Base-by-base conservation (phyloP, 2,888 invertebrate genomes). In the Eustalomyia histrio region DNA sequence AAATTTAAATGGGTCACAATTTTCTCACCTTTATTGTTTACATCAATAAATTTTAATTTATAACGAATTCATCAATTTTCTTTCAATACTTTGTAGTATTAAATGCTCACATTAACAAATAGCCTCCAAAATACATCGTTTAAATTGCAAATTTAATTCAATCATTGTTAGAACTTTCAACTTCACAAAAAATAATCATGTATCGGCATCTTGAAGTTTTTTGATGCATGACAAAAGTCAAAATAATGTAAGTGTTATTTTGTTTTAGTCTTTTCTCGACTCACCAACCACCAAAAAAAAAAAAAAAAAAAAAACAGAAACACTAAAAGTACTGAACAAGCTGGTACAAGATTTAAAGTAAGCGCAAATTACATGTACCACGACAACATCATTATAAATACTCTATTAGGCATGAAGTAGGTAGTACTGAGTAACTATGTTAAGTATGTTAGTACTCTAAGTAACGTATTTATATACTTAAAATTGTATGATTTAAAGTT, bases 101-200 rank as follows among this genome's bases (percentile, higher is more conserved):
- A 63, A 43, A 65, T 53, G 33, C 17, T 17, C 43, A 14, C 9
- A 29, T 57, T 33, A 64, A 52, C 55, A 50, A 58, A 68, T 35
- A 68, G 53, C 60, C 39, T 67, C 39, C 52, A 68, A 43, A 68
- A 58, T 75, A 35, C 71, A 79, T 57, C 71, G 71, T 82, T 75
- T 71, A 72, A 79, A 79, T 79, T 82, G 82, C 74, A 82, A 82
- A 82, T 82, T 82, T 68, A 82, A 82, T 79, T 82, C 79, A 79
- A 82, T 79, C 80, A 71, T 69, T 78, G 80, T 78, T 81, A 74
- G 80, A 78, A 74, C 74, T 78, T 78, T 74, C 35, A 63, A 71
- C 60, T 24, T 39, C 73, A 65, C 60, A 71, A 47, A 43, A 43
- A 10, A 57, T 47, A 69, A 76, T 74, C 68, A 65, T 74, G 73